phyloP scores from a whole-genome alignment of 2,797 vertebrate genomes.

The Podarcis siculus region DNA sequence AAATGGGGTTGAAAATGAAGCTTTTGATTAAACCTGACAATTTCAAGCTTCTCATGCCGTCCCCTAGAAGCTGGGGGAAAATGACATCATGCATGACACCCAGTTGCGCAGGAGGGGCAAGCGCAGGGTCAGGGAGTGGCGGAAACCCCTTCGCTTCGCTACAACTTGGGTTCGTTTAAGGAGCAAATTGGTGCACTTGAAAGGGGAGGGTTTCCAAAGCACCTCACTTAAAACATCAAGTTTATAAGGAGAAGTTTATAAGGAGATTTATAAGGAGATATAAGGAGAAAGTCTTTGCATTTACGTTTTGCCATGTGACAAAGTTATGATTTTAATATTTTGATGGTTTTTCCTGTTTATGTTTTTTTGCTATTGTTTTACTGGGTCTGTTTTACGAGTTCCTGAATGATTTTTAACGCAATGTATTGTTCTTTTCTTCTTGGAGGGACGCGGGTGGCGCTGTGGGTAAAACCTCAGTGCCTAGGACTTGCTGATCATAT shows the following conservation, averaged over 20 bases:
- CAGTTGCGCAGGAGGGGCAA: slow-evolving; percentile 4
- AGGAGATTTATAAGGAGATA: not conserved
- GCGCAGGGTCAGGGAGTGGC: rapidly evolving
- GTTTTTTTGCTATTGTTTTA: no score
- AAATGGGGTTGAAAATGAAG: slow-evolving; percentile 67
- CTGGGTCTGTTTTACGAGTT: no score
- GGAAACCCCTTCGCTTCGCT: not conserved
- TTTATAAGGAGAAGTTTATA: not conserved
- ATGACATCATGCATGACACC: slow-evolving; percentile 56
- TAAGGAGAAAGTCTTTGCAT: not conserved
- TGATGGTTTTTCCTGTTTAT: no score
- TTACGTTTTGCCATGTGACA: not conserved
- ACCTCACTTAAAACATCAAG: not conserved
- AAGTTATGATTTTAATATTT: not conserved
- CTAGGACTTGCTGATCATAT: no score
- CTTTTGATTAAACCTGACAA: slow-evolving; percentile 68
- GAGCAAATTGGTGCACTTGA: not conserved
- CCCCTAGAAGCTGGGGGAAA: slow-evolving; percentile 1
- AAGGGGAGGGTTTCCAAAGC: not conserved
- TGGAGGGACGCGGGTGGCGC: no score
- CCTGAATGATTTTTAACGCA: no score
- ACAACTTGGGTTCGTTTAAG: not conserved
- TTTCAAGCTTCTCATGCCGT: not conserved
- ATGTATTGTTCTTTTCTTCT: no score
- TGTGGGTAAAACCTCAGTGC: no score